Conservation (phyloP, 92 coral and sea anemone species). For the Chrysogorgia sp. region DNA sequence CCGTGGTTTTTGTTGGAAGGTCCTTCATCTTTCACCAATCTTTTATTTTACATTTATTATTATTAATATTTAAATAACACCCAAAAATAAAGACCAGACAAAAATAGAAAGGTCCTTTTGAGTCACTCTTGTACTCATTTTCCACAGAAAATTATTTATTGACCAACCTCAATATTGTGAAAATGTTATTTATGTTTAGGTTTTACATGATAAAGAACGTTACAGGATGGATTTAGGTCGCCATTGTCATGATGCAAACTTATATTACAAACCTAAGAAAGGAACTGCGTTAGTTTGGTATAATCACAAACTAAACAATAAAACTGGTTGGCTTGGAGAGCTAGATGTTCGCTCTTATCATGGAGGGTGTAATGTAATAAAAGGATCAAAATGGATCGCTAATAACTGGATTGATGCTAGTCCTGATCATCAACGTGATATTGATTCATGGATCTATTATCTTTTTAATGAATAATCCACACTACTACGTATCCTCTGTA, state of each 20-base stretch:
- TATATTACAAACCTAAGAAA: slow-evolving; percentile 77
- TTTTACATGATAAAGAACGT: neutral
- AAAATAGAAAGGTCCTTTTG: too few species aligned
- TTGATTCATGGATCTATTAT: slow-evolving; percentile 51
- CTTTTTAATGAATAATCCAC: slow-evolving; percentile 11
- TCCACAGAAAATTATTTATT: too few species aligned
- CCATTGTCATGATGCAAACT: slow-evolving; percentile 92
- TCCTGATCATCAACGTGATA: slow-evolving; percentile 53
- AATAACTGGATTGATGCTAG: slow-evolving; percentile 98
- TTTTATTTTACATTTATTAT: too few species aligned
- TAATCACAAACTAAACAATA: slow-evolving; percentile 73
- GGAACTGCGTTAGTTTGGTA: slow-evolving; percentile 93
- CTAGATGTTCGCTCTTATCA: slow-evolving; percentile 80
- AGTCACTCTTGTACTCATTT: too few species aligned
- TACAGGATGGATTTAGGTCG: slow-evolving; percentile 85
- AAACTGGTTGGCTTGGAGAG: slow-evolving; percentile 87
- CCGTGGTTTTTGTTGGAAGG: too few species aligned
- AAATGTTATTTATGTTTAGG: too few species aligned
- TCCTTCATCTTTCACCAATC: too few species aligned
- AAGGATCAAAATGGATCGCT: slow-evolving; percentile 94
- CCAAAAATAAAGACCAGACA: too few species aligned
- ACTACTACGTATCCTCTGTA: too few species aligned
- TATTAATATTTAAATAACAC: too few species aligned
- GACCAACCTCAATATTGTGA: too few species aligned
- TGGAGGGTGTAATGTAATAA: slow-evolving; percentile 94